phyloP scores from a whole-genome alignment of 1,140 invertebrate species.

The Euura lappo region DNA sequence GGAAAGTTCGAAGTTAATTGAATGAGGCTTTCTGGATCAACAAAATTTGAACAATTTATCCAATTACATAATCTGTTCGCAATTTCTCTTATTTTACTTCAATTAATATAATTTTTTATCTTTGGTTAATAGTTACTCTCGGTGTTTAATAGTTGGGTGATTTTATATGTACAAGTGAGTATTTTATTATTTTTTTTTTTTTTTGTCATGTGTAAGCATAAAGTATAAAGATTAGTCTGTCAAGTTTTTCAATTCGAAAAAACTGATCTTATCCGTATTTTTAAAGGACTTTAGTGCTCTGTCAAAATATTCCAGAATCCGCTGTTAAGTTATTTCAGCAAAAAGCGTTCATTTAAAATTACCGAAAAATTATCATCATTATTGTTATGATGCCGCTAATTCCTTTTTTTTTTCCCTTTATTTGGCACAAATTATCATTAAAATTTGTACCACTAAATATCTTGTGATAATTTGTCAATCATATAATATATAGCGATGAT shows the following conservation, averaged over 20 bases:
- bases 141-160: not conserved
- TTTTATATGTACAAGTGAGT: not conserved
- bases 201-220: not conserved
- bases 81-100: not conserved
- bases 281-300: not conserved
- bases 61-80: too few species aligned
- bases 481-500: not conserved
- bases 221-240: not conserved
- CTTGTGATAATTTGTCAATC: not conserved
- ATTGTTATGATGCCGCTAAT: not conserved
- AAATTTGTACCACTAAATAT: not conserved
- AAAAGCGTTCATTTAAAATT: not conserved
- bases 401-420: not conserved
- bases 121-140: not conserved
- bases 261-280: not conserved
- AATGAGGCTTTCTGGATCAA: too few species aligned
- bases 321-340: not conserved
- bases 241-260: too few species aligned
- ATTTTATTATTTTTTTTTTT: too few species aligned
- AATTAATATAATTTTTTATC: not conserved
- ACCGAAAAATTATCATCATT: not conserved
- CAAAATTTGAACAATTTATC: too few species aligned
- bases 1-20: too few species aligned
- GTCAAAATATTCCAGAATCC: not conserved
- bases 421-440: conserved; percentile 1